Evolutionary conservation across 2,888 invertebrate genomes (phyloP).

Genomic region (Lasioglossum lativentre): DNA sequence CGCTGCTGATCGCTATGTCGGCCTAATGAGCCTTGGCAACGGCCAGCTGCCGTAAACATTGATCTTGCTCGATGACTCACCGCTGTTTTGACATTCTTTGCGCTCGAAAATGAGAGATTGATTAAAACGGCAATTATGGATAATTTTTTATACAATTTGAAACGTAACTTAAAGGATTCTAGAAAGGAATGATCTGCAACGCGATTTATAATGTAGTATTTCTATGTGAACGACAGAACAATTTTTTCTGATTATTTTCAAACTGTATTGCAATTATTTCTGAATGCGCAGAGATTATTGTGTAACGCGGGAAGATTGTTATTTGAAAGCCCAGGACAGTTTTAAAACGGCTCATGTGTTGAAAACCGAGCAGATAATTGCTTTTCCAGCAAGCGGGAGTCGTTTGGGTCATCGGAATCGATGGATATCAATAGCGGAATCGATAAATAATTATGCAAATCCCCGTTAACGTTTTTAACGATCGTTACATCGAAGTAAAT

Average conservation of each 20-base stretch:
- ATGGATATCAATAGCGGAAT: background rate
- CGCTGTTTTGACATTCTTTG: no score
- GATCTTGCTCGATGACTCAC: no score
- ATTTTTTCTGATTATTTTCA: background rate
- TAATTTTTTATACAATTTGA: no score
- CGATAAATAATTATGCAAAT: background rate
- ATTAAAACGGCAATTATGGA: background rate
- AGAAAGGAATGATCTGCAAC: background rate
- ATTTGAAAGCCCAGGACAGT: background rate
- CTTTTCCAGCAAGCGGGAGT: background rate
- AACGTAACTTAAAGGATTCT: no score
- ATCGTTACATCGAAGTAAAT: background rate
- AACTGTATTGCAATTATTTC: background rate
- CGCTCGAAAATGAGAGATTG: background rate
- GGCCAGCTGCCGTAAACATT: background rate
- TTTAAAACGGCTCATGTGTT: background rate
- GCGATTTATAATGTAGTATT: background rate
- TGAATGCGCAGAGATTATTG: background rate
- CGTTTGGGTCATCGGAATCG: background rate
- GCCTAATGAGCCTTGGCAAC: background rate
- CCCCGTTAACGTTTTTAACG: background rate
- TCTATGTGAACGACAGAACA: no score
- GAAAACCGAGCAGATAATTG: background rate
- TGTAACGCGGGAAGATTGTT: background rate
- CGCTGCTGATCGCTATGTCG: background rate